Base-by-base conservation (phyloP, 2,797 vertebrate genomes). In the Dryobates pubescens region DNA sequence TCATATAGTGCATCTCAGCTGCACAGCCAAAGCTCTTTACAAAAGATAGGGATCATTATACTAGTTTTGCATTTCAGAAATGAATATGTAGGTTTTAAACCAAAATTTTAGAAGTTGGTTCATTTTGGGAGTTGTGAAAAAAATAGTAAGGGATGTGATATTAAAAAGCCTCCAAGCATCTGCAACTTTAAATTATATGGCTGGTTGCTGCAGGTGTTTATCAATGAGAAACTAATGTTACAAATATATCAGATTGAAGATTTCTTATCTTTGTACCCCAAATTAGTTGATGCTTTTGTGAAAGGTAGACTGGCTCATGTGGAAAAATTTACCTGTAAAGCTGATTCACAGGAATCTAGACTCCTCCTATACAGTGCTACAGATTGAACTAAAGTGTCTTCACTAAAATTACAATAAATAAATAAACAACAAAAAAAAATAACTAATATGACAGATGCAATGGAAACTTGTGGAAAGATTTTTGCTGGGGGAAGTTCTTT, bases 91-190 rank as follows among this genome's bases (percentile, higher is more conserved):
- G 43, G 82, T 4, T 69, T 80, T 82, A 92, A 81, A 86, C 77
- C 91, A 93, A 89, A 85, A 89, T 85, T 87, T 90, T 82, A 68
- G 73, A 32, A 77, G 63, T 43, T 86, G 58, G 80, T 77, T 95
- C 65, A 85, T 87, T 61, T 58, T 89, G 15, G 14, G n/a, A 5
- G 22, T 56, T 85, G 64, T 30, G 36, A 29, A 61, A 51, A 74
- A 62, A 69, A 13, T 29, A 13, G 13, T 17, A 54, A 77, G 9
- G 15, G 27, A 72, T 86, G 53, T 53, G 47, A 88, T 92, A 92
- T 65, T 72, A 81, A 13, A 69, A 36, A 82, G 11, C 5, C 29
- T 62, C 41, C 57, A 78, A 63, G 75, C 70, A 93, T 67, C 57
- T 47, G 49, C 64, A 77, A 6, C 18, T 77, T 84, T 51, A 76